Conservation (phyloP, 2,113 vertebrate genomes). For the Sylvilagus bachmani region DNA sequence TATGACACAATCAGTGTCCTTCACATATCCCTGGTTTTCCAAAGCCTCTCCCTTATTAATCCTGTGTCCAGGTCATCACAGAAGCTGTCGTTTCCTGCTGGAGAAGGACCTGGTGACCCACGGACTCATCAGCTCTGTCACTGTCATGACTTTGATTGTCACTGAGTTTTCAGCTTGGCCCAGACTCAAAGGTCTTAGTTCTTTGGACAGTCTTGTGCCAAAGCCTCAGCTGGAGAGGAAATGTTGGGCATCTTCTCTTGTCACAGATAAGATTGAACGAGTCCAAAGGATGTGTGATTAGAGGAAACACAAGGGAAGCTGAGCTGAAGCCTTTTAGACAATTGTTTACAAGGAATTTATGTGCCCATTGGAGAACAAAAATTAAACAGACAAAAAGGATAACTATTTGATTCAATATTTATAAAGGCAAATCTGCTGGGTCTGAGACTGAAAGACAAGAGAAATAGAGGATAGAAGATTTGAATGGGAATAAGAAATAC, state of each 20-base stretch:
- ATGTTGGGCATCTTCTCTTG: conserved; percentile 72
- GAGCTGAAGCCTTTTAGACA: not conserved
- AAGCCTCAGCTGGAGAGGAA: conserved; percentile 84
- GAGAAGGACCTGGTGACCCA: conserved; percentile 73
- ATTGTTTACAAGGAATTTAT: conserved; percentile 71
- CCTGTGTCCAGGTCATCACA: conserved; percentile 18
- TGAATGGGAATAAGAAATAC: not conserved
- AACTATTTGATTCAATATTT: not conserved
- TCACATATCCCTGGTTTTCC: not conserved
- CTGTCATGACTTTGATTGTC: not conserved
- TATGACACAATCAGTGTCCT: fast-evolving
- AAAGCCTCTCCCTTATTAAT: conserved; percentile 48
- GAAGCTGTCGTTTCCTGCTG: conserved; percentile 77
- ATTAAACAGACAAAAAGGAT: not conserved
- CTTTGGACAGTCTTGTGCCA: conserved; percentile 64
- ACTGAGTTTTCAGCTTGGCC: not conserved
- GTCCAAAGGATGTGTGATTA: conserved; percentile 74
- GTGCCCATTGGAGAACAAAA: not conserved
- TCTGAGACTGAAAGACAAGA: not conserved
- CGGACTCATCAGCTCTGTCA: conserved; percentile 28
- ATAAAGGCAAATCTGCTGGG: not conserved
- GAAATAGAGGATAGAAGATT: not conserved
- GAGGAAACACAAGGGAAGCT: conserved; percentile 82
- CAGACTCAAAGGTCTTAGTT: conserved; percentile 10
- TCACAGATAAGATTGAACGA: conserved; percentile 85